Conservation (phyloP, 2,113 vertebrate genomes). For the Bos indicus region DNA sequence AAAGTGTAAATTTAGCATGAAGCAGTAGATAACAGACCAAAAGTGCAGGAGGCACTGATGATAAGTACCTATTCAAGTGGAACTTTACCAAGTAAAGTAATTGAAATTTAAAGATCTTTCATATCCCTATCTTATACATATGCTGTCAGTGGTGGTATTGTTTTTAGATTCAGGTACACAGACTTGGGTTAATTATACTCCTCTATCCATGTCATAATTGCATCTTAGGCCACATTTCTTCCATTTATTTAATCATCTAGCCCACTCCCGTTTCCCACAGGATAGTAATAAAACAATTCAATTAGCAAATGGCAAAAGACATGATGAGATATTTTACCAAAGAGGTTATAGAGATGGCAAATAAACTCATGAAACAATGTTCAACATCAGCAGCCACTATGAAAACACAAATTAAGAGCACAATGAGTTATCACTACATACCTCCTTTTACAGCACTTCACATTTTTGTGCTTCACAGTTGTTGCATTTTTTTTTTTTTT, state of each 20-base stretch:
- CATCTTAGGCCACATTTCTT: not conserved
- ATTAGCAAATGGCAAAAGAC: not conserved
- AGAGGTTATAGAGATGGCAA: not conserved
- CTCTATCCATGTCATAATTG: not conserved
- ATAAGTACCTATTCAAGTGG: not conserved
- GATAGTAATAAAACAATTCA: not conserved
- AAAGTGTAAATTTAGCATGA: not conserved
- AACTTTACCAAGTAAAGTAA: not conserved
- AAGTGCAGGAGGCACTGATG: not conserved
- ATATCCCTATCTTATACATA: not conserved
- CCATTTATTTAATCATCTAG: not conserved
- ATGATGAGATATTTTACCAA: not conserved
- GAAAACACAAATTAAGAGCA: not conserved
- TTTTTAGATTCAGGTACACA: not conserved
- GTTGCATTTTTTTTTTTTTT: not conserved
- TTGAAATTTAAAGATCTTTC: not conserved
- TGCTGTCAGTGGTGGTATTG: not conserved
- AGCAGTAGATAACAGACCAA: not conserved
- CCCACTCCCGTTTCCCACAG: not conserved
- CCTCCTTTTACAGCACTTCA: not conserved
- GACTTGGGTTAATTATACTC: not conserved
- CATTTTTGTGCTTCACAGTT: not conserved
- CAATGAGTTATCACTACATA: not conserved
- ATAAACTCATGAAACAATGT: not conserved
- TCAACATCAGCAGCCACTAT: not conserved